Conservation (phyloP, 2,113 vertebrate species). For the Macaca mulatta region DNA sequence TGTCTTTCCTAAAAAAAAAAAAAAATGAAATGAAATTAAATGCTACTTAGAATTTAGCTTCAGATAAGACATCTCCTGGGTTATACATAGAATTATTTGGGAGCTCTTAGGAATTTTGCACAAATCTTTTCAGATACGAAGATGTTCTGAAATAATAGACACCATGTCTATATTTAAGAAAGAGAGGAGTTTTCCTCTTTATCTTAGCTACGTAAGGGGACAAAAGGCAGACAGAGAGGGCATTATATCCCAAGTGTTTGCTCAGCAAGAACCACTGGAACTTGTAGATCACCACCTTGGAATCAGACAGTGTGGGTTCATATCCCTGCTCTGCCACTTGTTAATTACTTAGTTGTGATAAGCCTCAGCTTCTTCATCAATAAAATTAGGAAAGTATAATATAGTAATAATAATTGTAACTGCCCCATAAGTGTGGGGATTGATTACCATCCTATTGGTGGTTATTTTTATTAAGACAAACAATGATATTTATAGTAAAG, state of each 20-base stretch:
- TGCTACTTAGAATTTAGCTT: slow-evolving; percentile 41
- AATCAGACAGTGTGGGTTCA: not conserved
- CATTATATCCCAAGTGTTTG: not conserved
- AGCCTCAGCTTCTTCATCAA: not conserved
- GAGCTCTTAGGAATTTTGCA: not conserved
- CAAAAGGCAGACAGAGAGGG: not conserved
- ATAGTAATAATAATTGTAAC: not conserved
- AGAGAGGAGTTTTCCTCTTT: not conserved
- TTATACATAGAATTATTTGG: not conserved
- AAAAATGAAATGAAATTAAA: slow-evolving; percentile 30
- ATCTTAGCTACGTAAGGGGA: not conserved
- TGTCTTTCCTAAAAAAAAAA: not conserved
- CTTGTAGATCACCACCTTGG: not conserved
- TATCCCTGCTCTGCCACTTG: not conserved
- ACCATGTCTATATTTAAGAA: not conserved
- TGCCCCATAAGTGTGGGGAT: not conserved
- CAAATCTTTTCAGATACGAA: not conserved
- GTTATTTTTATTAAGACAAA: not conserved
- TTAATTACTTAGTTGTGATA: not conserved
- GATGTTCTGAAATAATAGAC: not conserved
- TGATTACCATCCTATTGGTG: not conserved
- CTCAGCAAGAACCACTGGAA: not conserved
- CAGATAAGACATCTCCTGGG: not conserved
- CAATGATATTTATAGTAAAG: not conserved
- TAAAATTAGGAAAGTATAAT: not conserved